Base-by-base conservation (phyloP, 2,113 vertebrate species). In the Sterna hirundo region DNA sequence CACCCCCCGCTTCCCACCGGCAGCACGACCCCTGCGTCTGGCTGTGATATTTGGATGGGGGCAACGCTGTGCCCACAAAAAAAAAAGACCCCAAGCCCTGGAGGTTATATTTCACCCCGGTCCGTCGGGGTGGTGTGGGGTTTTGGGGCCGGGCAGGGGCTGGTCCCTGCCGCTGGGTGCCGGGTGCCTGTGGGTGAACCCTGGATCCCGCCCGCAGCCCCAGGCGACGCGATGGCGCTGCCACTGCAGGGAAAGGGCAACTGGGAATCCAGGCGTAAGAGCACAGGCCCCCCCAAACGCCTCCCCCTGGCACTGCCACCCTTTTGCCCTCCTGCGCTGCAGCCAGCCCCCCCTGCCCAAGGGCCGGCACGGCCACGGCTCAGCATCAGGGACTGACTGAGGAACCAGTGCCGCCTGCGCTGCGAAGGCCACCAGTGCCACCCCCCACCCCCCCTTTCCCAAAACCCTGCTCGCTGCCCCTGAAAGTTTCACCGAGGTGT, bases 21-120 rank as follows among this genome's bases (percentile, higher is more conserved):
- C 2, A 2, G 3, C 0, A 1, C 1, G 71, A 32, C n/a, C 1
- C 1, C 77, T 54, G 54, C 2, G 1, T 11, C 5, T 20, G 46
- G 11, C 30, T 14, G 57, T 5, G 1, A 0, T 13, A 4, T 15
- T 8, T n/a, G 81, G 52, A 10, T 32, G 16, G 11, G 14, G 14
- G 11, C 30, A n/a, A 32, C 3, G 4, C 70, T 46, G 70, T 2
- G 2, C 26, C 47, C 20, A 34, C 12, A 61, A 36, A 34, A 27
- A 32, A 32, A 16, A 60, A 30, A 21, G 4, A 13, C 9, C 46
- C 11, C 60, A 18, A 17, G 36, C 25, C 22, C 12, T 42, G 32
- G 27, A 66, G 26, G 26, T 15, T 20, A 15, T 23, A 20, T 71
- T 52, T 80, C 52, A 21, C 13, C 32, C 11, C 10, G 3, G 29